Evolutionary conservation across 2,888 invertebrate genomes (phyloP).

Genomic region (Andricus curvator): DNA sequence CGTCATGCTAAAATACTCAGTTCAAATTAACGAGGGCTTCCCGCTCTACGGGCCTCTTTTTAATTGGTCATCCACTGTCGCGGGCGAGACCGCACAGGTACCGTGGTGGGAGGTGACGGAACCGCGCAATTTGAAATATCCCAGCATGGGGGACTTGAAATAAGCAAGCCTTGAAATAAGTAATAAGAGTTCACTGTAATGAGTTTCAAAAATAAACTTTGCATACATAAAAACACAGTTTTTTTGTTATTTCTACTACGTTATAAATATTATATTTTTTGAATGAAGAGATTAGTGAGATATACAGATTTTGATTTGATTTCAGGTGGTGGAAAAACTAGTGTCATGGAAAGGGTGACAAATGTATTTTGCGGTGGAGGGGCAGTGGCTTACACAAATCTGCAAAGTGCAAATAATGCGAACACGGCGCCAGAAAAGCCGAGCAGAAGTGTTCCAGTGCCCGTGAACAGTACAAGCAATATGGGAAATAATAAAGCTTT

Average conservation of each 20-base stretch:
- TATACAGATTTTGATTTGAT: conserved; percentile 40
- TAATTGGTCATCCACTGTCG: too few species aligned
- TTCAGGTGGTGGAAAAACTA: conserved; percentile 80
- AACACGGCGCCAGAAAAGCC: conserved; percentile 73
- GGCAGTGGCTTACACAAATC: conserved; percentile 81
- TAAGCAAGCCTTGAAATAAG: too few species aligned
- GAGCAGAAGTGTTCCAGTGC: conserved; percentile 69
- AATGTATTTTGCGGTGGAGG: conserved; percentile 90
- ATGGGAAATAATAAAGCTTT: conserved; percentile 69
- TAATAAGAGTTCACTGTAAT: too few species aligned
- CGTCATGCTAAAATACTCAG: too few species aligned
- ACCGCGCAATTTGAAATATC: too few species aligned
- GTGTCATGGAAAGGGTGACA: conserved; percentile 93
- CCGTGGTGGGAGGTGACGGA: too few species aligned
- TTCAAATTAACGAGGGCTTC: too few species aligned
- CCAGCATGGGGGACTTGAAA: too few species aligned
- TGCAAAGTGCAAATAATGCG: conserved; percentile 71
- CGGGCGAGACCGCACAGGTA: too few species aligned
- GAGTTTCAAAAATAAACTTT: not conserved
- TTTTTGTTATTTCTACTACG: not conserved
- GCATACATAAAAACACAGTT: conserved; percentile 6
- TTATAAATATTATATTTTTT: not conserved
- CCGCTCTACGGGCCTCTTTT: too few species aligned
- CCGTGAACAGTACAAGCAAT: conserved; percentile 64
- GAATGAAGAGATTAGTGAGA: not conserved